Evolutionary conservation across 2,113 vertebrate species (phyloP), one percentile per base, ranked within the genome.

Genomic region (Acinonyx jubatus): DNA sequence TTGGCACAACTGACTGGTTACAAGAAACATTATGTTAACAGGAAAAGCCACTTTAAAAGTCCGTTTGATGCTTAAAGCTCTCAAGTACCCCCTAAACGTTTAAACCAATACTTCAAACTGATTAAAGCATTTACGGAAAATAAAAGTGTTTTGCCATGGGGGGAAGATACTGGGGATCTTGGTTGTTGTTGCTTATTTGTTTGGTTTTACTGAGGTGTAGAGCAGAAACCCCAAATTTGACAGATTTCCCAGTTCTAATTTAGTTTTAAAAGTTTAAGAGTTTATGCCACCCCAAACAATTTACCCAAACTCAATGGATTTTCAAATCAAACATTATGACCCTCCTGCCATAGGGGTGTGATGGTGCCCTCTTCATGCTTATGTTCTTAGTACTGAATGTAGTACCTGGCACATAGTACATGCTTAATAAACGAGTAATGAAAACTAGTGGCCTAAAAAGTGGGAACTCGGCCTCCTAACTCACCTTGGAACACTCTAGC

Each of bases 21-120:
- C 61, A 90, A 89, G 94, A 91, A 98, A 98, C 95, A 96, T 98
- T 91, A 97, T 97, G 97, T 98, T 98, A 98, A 98, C 98, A 98
- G 98, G 96, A 98, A 98, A 98, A 98, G 97, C 96, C 95, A 94
- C 98, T 98, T 98, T 94, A 98, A 97, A 98, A 98, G 97, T 96
- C 96, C 50, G 63, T 96, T 98, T 98, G 98, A 96, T 73, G 98
- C 97, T 94, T 89, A 63, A 96, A 95, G 97, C 91, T 98, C 98
- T 98, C 97, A 93, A 98, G 97, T 73, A 92, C 86, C 83, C 94
- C 97, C 57, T 90, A 74, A 98, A 98, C 73, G 82, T 98, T 98
- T 97, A 97, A 91, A 98, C 96, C 6, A 93, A 82, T 97, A 63
- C 91, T 98, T 89, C 93, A 95, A 95, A 89, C 96, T 97, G 97